Evolutionary conservation across 2,888 invertebrate species (phyloP).

Genomic region (Leucozona laternaria): DNA sequence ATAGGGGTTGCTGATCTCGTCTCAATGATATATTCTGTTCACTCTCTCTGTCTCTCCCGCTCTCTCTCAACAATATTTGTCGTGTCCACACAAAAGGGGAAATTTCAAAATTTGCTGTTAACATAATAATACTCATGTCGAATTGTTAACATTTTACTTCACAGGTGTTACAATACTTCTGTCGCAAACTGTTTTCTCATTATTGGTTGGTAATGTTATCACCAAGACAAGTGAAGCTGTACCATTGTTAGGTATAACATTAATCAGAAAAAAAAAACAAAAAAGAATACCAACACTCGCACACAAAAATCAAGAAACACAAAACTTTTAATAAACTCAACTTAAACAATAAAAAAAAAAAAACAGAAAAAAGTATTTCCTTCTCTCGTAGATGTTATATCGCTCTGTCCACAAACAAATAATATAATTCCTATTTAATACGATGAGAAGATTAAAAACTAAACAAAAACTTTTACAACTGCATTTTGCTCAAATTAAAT

Average conservation of each 20-base stretch:
- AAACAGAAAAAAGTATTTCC: slow-evolving; percentile 80
- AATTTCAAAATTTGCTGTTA: slow-evolving; percentile 23
- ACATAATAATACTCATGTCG: slow-evolving; percentile 48
- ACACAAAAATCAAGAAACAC: slow-evolving; percentile 60
- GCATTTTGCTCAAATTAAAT: slow-evolving; percentile 63
- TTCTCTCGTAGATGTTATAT: slow-evolving; percentile 82
- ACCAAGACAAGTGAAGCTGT: slow-evolving; percentile 99
- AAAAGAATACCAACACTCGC: slow-evolving; percentile 45
- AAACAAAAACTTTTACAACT: slow-evolving; percentile 43
- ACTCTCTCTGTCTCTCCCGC: background rate
- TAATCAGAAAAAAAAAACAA: slow-evolving; percentile 38
- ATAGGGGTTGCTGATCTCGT: slow-evolving; percentile 42
- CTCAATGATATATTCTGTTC: slow-evolving; percentile 8
- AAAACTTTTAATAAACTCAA: too few relatives aligned
- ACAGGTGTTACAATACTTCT: slow-evolving; percentile 99
- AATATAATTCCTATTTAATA: slow-evolving; percentile 56
- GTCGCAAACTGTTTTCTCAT: slow-evolving; percentile 99
- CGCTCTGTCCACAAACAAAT: slow-evolving; percentile 57
- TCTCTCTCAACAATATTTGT: background rate
- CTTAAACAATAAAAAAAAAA: slow-evolving; percentile 66
- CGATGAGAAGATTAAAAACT: slow-evolving; percentile 63
- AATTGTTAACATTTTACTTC: slow-evolving; percentile 84
- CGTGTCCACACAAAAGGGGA: slow-evolving; percentile 22
- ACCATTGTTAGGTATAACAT: slow-evolving; percentile 95
- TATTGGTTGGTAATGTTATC: slow-evolving; percentile 99